Evolutionary conservation across 2,113 vertebrate genomes (phyloP).

Genomic region (Zapornia atra): DNA sequence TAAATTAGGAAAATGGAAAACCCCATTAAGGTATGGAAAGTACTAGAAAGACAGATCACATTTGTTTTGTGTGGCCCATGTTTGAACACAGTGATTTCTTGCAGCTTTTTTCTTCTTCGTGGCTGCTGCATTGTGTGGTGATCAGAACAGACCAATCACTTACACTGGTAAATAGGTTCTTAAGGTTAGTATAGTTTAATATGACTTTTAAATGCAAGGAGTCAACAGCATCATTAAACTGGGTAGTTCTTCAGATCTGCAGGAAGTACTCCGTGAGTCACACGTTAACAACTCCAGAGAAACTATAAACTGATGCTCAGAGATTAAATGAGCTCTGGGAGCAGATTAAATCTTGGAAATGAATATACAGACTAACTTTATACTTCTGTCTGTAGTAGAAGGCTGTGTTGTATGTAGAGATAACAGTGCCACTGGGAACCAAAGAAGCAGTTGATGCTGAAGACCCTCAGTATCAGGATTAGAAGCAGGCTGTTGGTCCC

Average conservation of each 20-base stretch:
- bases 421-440: not conserved
- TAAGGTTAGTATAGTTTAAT: not conserved
- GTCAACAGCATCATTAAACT: slow-evolving; percentile 15
- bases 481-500: not conserved
- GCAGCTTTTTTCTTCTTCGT: not conserved
- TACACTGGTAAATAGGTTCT: not conserved
- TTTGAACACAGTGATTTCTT: not conserved
- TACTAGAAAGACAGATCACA: rapidly evolving
- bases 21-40: not conserved
- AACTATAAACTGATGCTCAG: not conserved
- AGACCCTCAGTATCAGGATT: not conserved
- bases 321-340: not conserved
- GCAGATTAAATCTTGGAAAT: not conserved
- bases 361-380: not conserved
- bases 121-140: not conserved
- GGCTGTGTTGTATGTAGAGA: not conserved
- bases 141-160: not conserved
- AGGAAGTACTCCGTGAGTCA: not conserved
- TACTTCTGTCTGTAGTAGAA: not conserved
- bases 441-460: not conserved
- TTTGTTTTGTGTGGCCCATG: not conserved
- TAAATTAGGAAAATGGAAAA: not conserved
- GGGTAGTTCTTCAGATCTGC: not conserved
- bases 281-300: not conserved
- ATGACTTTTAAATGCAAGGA: not conserved